phyloP scores from a whole-genome alignment of 2,797 vertebrate genomes.

The Schizopygopsis pylzovi region DNA sequence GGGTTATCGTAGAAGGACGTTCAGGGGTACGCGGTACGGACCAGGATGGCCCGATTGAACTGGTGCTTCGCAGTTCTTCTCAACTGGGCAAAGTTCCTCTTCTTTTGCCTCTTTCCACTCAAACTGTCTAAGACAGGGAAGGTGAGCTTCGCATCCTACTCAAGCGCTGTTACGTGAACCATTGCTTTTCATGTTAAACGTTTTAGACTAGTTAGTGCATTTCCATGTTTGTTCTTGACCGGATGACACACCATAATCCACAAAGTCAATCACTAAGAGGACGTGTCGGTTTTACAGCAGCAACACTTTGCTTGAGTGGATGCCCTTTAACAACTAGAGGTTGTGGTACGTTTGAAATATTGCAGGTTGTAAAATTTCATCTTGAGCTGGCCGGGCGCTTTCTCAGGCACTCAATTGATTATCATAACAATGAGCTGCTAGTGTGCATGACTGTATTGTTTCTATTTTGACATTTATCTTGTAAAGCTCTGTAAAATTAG shows the following conservation, averaged over 20 bases:
- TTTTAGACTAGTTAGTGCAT: background rate
- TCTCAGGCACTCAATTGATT: constrained; percentile 37
- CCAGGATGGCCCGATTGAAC: constrained; percentile 83
- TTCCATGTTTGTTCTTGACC: background rate
- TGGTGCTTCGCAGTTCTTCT: constrained; percentile 87
- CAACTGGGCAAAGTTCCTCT: constrained; percentile 87
- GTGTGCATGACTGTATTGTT: background rate
- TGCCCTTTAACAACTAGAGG: constrained; percentile 22
- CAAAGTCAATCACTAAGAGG: constrained; percentile 5
- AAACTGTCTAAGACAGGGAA: constrained; percentile 76
- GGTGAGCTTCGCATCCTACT: constrained; percentile 77
- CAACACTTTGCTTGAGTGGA: constrained; percentile 38
- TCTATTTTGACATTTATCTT: background rate
- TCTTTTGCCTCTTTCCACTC: constrained; percentile 87
- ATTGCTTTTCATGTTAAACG: background rate
- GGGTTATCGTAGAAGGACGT: constrained; percentile 40
- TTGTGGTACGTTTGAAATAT: constrained; percentile 36
- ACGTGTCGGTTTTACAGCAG: background rate
- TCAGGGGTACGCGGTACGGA: background rate
- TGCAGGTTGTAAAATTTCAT: constrained; percentile 24
- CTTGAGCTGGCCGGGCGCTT: constrained; percentile 6
- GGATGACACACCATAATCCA: background rate
- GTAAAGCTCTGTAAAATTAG: background rate
- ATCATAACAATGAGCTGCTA: constrained; percentile 34
- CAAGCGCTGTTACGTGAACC: background rate